A percentile compares a stretch with the other conserved stretches of the same genome.
Conservation (phyloP, 2,888 invertebrate genomes). For the Eurytoma californica region DNA sequence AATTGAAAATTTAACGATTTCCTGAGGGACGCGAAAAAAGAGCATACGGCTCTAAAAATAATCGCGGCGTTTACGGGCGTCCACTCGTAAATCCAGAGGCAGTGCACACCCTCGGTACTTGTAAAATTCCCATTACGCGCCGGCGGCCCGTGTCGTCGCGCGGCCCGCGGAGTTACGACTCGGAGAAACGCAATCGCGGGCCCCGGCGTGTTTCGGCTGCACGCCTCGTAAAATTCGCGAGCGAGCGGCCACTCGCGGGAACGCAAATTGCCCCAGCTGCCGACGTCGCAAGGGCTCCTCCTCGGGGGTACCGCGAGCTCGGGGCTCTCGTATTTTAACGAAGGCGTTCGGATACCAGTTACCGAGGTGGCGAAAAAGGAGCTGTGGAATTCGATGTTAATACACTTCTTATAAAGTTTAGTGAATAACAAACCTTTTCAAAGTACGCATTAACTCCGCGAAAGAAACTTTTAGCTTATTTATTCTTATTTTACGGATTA, state of each 20-base stretch:
- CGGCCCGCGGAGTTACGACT: not conserved
- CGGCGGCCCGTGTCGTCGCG: slow-evolving; percentile 11
- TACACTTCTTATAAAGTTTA: not conserved
- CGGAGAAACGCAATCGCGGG: not conserved
- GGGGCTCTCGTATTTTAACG: slow-evolving; percentile 17
- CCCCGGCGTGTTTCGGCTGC: not conserved
- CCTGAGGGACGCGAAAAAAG: slow-evolving; percentile 29
- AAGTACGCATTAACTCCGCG: too few species aligned
- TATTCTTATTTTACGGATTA: too few species aligned
- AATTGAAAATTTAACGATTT: slow-evolving; percentile 65
- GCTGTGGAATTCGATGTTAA: not conserved
- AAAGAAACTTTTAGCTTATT: too few species aligned
- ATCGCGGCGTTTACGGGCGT: slow-evolving; percentile 58
- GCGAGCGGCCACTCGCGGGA: not conserved
- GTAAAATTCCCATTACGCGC: not conserved
- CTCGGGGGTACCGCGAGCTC: too few species aligned
- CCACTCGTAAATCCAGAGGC: not conserved
- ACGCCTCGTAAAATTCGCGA: slow-evolving; percentile 15
- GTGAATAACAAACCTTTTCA: too few species aligned
- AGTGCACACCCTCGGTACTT: not conserved
- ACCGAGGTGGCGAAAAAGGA: not conserved
- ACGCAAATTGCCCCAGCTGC: slow-evolving; percentile 6
- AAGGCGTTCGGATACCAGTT: slow-evolving; percentile 33
- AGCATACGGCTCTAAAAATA: slow-evolving; percentile 66
- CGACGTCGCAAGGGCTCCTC: not conserved